Percentiles rank a stretch among this genome's conserved stretches.
These are phyloP conservation scores for Aspiorhynchus laticeps DNA, from an alignment of 2,113 vertebrate genomes.

Conservation along the genomic window DNA sequence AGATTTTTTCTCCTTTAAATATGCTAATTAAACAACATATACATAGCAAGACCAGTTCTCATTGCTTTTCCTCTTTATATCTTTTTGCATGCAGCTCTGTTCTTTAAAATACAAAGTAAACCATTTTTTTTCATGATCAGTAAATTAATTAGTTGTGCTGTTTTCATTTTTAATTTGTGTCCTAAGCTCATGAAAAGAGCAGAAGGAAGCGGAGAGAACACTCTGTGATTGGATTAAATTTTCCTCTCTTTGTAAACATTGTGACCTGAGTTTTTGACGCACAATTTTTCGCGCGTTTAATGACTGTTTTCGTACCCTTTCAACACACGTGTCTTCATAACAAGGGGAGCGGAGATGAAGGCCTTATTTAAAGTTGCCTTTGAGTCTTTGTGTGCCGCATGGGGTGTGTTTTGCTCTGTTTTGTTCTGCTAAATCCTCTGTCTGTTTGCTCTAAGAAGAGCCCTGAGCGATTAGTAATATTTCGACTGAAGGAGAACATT, in stretches of 20 bases:
- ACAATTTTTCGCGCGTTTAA: conserved; percentile 64
- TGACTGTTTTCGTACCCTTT: conserved; percentile 55
- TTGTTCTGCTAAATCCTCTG: conserved; percentile 75
- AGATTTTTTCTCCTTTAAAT: conserved; percentile 50
- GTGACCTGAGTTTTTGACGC: conserved; percentile 77
- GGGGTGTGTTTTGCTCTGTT: conserved; percentile 70
- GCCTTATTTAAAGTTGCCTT: conserved; percentile 71
- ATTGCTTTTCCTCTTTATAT: conserved; percentile 60
- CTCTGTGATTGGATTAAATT: conserved; percentile 76
- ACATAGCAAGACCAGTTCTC: conserved; percentile 58
- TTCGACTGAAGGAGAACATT: conserved; percentile 58
- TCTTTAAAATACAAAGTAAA: conserved; percentile 66
- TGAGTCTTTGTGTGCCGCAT: conserved; percentile 72
- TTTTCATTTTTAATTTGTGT: conserved; percentile 64
- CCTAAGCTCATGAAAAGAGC: conserved; percentile 77
- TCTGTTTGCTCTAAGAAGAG: conserved; percentile 70
- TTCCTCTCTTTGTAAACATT: conserved; percentile 74
- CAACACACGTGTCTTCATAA: conserved; percentile 65
- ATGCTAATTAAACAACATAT: conserved; percentile 63
- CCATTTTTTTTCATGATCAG: conserved; percentile 62
- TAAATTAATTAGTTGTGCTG: conserved; percentile 78
- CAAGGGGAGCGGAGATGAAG: conserved; percentile 71
- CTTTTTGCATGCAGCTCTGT: conserved; percentile 62
- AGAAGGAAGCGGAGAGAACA: conserved; percentile 68
- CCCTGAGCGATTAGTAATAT: conserved; percentile 73